phyloP scores from a whole-genome alignment of 2,797 vertebrate species.

The Mycteria americana region DNA sequence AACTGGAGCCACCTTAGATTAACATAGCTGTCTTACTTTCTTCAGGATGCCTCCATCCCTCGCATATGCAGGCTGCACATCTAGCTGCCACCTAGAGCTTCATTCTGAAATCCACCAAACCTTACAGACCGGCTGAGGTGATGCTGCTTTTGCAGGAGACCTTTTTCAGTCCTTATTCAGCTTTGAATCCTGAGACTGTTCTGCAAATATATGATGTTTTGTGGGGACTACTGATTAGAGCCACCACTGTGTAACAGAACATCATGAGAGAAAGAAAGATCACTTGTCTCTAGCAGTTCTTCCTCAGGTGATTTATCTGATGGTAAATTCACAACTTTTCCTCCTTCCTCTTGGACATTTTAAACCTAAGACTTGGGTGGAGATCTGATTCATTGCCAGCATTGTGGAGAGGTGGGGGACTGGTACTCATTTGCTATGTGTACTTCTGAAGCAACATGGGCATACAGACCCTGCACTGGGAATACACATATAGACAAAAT shows the following conservation, averaged over 20 bases:
- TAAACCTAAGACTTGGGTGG: background rate
- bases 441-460: background rate
- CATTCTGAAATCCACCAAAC: background rate
- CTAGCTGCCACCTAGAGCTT: slow-evolving; percentile 27
- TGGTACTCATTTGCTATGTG: background rate
- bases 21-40: slow-evolving; percentile 51
- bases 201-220: background rate
- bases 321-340: background rate
- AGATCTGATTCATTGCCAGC: background rate
- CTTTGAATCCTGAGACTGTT: background rate
- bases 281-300: background rate
- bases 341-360: background rate
- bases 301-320: background rate
- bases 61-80: slow-evolving; percentile 33
- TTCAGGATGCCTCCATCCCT: slow-evolving; percentile 7
- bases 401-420: background rate
- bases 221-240: background rate
- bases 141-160: background rate
- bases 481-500: background rate
- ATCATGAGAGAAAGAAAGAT: background rate
- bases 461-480: background rate
- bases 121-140: background rate
- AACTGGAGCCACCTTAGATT: slow-evolving; percentile 58
- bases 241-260: background rate
- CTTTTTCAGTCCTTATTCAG: background rate